Evolutionary conservation across 1,140 invertebrate genomes (phyloP), one percentile per base, ranked within the genome.

Genomic region (Lasaia peninsularis): DNA sequence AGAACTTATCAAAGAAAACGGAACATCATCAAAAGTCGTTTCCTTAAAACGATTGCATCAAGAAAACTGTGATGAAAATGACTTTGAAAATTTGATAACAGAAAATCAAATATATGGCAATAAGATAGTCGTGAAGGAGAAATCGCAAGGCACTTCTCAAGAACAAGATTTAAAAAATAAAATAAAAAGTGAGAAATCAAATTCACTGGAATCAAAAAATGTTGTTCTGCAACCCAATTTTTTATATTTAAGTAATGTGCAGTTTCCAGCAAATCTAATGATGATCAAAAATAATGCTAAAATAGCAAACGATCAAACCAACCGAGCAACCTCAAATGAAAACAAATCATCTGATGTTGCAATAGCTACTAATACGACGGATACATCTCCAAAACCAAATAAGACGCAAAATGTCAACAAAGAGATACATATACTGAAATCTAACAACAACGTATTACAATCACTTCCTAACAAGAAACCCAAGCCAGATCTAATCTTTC

Each of bases 31-130:
- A 24, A 89, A 89, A 75, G 86, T 89, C 0, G 87, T 89, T 1
- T 80, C 87, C 34, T 67, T 89, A 50, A 89, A 90, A 69, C 60
- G 84, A 4, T 67, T 84, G 21, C 85, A 88, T 62, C 86, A 89
- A 69, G 85, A 88, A 18, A 81, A 86, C 58, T 85, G 75, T 58
- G 89, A 90, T 60, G 87, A 89, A 65, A 88, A 89, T 59, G 89
- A 90, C 60, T 90, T 90, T 65, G 89, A 90, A 65, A 89, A 89
- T 71, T 75, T 90, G 58, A 90, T 90, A 21, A 89, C 89, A 2
- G 89, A 90, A 73, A 90, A 90, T 75, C 89, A 90, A 78, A 90
- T 90, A 55, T 90, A 90, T 72, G 89, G 87, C 32, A 88, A 90
- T 50, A 90, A 90, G 73, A 89, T 90, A 73, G 87, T 90, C 69